Base-by-base conservation (phyloP, 2,797 vertebrate species). In the Leuciscus waleckii region DNA sequence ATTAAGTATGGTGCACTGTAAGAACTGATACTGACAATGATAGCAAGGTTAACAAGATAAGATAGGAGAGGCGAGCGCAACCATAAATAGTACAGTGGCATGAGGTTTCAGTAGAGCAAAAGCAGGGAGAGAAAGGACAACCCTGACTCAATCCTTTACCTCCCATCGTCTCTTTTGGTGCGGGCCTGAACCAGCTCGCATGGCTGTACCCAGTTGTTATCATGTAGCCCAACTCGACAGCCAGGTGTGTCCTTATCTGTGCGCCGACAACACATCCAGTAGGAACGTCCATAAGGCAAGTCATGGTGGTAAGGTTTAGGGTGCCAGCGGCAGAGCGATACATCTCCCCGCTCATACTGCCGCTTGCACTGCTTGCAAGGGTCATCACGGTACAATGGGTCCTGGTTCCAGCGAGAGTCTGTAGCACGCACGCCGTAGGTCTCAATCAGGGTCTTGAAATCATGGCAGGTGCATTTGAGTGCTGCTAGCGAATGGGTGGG, bases 251-350 rank as follows among this genome's bases (percentile, higher is more conserved):
- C 97, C 2, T 97, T 96, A 43, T 99, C 98, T 0, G 96, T 95
- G 13, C 97, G 92, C 3, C 98, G 96, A 92, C 98, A 99, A 90
- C 98, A 99, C 97, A 99, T 99, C 98, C 98, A 99, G 90, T 99
- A 99, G 79, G 98, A 99, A 3, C 98, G 96, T 94, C 98, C 98
- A 0, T 99, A 99, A 95, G 98, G 98, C 94, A 99, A 95, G 96
- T 99, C 98, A 7, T 99, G 98, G 97, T 99, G 98, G 94, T 99
- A 99, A 93, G 98, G 98, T 92, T 99, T 99, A 91, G 98, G 97
- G 93, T 99, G 98, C 98, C 98, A 99, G 6, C 98, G 96, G 93
- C 98, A 99, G 67, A 99, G 95, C 0, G 98, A 99, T 78, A 99
- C 98, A 0, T 99, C 98, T 7, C 98, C 98, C 0, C 96, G 95